phyloP scores from a whole-genome alignment of 2,888 invertebrate species.

The Operophtera brumata region DNA sequence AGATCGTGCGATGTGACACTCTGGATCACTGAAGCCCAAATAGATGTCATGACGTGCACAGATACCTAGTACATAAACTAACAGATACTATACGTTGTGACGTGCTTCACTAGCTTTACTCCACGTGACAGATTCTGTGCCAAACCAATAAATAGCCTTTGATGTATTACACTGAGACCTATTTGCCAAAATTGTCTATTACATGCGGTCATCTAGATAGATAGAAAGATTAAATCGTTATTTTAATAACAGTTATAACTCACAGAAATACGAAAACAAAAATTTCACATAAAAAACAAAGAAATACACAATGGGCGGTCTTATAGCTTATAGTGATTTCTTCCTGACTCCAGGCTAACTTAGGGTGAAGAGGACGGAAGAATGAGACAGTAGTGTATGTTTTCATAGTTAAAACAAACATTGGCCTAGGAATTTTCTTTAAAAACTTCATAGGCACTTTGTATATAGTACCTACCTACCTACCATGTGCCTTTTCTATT shows the following conservation, averaged over 20 bases:
- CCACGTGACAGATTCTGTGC: conserved; percentile 5
- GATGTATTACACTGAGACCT: not conserved
- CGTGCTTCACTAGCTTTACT: conserved; percentile 3
- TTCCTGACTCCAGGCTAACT: too few relatives aligned
- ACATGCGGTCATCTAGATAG: conserved; percentile 1
- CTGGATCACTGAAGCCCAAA: not conserved
- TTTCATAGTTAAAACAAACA: too few relatives aligned
- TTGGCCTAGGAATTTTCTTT: too few relatives aligned
- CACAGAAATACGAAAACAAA: too few relatives aligned
- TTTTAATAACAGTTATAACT: too few relatives aligned
- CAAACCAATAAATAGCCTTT: conserved; percentile 3
- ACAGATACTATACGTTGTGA: not conserved
- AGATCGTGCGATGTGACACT: not conserved
- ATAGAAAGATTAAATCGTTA: too few relatives aligned
- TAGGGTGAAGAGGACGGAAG: too few relatives aligned
- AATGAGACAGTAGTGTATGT: too few relatives aligned
- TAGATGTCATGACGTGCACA: not conserved
- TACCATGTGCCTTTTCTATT: not conserved
- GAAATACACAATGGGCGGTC: too few relatives aligned
- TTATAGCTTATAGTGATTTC: too few relatives aligned
- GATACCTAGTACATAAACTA: not conserved
- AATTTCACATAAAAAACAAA: too few relatives aligned
- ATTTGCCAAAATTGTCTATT: not conserved
- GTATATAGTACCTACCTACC: not conserved
- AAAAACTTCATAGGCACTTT: too few relatives aligned